Conservation (phyloP, 53 echinoderm and acorn worm genomes). For the Zoroaster sp. region DNA sequence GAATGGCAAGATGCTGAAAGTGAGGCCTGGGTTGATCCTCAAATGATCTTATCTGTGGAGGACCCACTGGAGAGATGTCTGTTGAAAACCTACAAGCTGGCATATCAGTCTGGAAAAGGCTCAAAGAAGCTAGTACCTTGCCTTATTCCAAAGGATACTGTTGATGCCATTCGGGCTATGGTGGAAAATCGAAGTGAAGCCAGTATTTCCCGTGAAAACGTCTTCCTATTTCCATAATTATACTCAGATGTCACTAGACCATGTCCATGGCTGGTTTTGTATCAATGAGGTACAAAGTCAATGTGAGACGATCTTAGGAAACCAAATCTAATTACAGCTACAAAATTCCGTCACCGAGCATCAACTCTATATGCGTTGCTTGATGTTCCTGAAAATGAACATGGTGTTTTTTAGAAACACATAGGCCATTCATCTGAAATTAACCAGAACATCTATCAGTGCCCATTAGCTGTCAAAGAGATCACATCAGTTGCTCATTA, state of each 20-base stretch:
- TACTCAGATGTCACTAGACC: background rate
- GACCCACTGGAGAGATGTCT: background rate
- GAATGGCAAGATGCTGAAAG: slow-evolving; percentile 14
- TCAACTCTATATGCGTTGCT: slow-evolving; percentile 5
- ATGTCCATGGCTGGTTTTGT: background rate
- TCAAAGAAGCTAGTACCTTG: background rate
- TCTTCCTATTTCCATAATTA: background rate
- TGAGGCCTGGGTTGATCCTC: slow-evolving; percentile 2
- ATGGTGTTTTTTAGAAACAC: background rate
- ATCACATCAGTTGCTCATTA: background rate
- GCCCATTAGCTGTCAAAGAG: background rate
- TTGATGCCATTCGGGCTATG: background rate
- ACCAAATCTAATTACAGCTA: slow-evolving; percentile 2
- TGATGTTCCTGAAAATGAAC: background rate
- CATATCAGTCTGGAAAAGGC: background rate
- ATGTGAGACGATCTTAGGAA: background rate
- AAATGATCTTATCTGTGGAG: background rate
- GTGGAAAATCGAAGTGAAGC: background rate
- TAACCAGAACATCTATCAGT: background rate
- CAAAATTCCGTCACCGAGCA: slow-evolving; percentile 4
- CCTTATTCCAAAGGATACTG: background rate
- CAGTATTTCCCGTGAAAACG: background rate
- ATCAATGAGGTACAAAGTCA: background rate
- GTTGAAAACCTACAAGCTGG: background rate
- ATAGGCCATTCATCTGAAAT: slow-evolving; percentile 3